Conservation (phyloP, 2,888 invertebrate genomes). For the Xanthorhoe designata region DNA sequence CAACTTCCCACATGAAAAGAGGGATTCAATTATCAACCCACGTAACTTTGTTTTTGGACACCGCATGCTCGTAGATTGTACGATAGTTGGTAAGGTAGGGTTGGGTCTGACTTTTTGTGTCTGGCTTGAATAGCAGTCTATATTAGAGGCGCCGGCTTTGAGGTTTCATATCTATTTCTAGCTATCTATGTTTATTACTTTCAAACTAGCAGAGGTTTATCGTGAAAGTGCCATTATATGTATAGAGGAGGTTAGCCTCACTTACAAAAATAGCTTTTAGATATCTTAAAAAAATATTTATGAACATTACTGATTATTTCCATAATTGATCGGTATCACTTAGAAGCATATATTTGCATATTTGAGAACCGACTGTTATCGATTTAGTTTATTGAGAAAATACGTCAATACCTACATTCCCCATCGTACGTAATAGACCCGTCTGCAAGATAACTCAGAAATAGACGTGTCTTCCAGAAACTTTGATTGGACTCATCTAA, state of each 20-base stretch:
- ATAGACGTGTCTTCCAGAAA: too few species aligned
- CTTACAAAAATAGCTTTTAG: neutral
- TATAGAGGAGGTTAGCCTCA: neutral
- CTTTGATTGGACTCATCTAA: too few species aligned
- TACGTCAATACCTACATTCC: neutral
- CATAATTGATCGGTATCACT: too few species aligned
- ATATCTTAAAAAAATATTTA: neutral
- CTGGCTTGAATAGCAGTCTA: constrained; percentile 15
- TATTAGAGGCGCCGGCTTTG: constrained; percentile 5
- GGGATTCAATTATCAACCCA: constrained; percentile 31
- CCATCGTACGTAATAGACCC: too few species aligned
- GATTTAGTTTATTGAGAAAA: too few species aligned
- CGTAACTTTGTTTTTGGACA: constrained; percentile 32
- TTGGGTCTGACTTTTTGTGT: constrained; percentile 11
- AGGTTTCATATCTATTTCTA: neutral
- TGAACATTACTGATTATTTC: too few species aligned
- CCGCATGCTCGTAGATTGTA: constrained; percentile 26
- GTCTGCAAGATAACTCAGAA: too few species aligned
- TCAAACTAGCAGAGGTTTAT: neutral
- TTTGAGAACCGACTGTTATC: too few species aligned
- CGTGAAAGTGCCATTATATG: neutral
- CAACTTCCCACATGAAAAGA: constrained; percentile 32
- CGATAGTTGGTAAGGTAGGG: constrained; percentile 20
- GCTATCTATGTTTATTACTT: neutral
- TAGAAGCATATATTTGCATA: too few species aligned